Base-by-base conservation (phyloP, 2,113 vertebrate genomes). In the Thalassoma bifasciatum region DNA sequence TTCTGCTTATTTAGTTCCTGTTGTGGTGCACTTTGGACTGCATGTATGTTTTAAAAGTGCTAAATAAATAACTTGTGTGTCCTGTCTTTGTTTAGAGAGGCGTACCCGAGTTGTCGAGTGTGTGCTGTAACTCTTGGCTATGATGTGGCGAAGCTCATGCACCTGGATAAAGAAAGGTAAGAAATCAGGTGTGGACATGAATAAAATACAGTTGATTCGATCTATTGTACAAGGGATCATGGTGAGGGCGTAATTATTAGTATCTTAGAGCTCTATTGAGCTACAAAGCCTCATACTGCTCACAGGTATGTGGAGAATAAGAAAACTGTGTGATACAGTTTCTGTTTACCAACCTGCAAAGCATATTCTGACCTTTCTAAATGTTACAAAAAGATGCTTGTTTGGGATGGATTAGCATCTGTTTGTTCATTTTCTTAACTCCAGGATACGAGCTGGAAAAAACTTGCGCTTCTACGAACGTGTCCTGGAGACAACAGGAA, bases 121-220 rank as follows among this genome's bases (percentile, higher is more conserved):
- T 74, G 90, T 67, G 93, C 95, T 0, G 96, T 97, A 4, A 95
- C 94, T 71, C 79, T 98, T 60, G 96, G 93, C 59, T 98, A 96
- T 0, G 67, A 98, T 0, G 97, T 98, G 70, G 86, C 95, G 66
- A 95, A 90, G 58, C 95, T 99, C 54, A 95, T 97, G 40, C 4
- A 91, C 47, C 90, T 98, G 5, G 94, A 93, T 88, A 93, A 84
- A 58, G 95, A 97, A 89, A 96, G 95, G 98, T 98, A 63, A 83
- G 73, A 56, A 30, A 12, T 7, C 21, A 19, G 4, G 46, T 14
- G 8, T 50, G 5, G 36, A 21, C n/a, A 4, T 23, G 52, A 34
- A 59, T 49, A 11, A 38, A 22, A 66, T 22, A 38, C 58, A 36
- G 53, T 37, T 8, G 3, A 10, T 52, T 17, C 10, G 11, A 22